Percentiles rank a stretch among this genome's conserved stretches.
Evolutionary conservation across 2,113 vertebrate genomes (phyloP).

Genomic region (Myiozetetes cayanensis): DNA sequence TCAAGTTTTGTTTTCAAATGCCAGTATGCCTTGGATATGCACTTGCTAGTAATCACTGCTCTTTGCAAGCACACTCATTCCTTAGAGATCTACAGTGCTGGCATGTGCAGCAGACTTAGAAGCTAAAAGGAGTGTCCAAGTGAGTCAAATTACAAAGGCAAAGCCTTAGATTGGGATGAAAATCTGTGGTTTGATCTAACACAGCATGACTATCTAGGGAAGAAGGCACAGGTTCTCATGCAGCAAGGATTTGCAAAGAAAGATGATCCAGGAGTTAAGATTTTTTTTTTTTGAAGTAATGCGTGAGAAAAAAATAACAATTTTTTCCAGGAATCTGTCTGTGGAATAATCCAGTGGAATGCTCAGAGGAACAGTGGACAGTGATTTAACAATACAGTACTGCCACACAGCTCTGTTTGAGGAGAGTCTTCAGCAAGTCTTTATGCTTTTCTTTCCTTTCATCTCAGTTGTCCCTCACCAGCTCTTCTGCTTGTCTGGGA

Average conservation of each 20-base stretch:
- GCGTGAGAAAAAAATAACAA: neutral
- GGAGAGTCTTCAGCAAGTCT: neutral
- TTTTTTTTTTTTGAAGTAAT: neutral
- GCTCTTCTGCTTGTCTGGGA: neutral
- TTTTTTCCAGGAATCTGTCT: neutral
- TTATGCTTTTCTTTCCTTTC: neutral
- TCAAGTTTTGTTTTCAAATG: neutral
- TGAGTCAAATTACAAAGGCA: neutral
- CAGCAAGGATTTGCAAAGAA: neutral
- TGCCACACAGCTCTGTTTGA: neutral
- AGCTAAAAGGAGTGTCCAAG: neutral
- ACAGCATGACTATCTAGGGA: neutral
- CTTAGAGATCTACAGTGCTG: neutral
- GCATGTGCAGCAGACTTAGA: neutral
- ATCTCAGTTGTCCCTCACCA: neutral
- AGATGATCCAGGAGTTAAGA: neutral
- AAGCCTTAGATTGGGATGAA: neutral
- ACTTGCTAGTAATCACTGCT: neutral
- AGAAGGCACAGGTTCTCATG: neutral
- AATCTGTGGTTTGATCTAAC: neutral
- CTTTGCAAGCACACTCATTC: neutral
- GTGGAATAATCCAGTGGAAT: neutral
- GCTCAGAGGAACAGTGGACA: neutral
- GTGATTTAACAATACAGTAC: neutral
- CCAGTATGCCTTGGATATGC: neutral